phyloP scores from a whole-genome alignment of 2,888 invertebrate genomes.

The Agrotis segetum region DNA sequence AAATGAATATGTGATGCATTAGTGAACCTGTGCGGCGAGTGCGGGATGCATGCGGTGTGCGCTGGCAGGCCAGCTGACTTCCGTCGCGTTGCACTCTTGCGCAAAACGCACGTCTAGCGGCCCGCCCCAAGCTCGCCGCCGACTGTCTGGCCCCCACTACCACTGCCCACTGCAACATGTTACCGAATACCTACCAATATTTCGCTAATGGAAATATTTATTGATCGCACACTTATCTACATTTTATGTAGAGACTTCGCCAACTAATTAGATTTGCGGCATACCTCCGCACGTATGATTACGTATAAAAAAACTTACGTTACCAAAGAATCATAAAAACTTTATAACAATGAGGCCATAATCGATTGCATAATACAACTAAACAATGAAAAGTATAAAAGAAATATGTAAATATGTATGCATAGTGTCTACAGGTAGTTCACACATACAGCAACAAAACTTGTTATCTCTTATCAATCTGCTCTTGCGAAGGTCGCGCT shows the following conservation, averaged over 20 bases:
- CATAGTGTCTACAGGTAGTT: constrained; percentile 47
- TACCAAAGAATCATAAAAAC: constrained; percentile 38
- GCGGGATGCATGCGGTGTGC: constrained; percentile 53
- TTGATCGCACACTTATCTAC: constrained; percentile 48
- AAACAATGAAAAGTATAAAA: constrained; percentile 47
- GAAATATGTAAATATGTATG: constrained; percentile 37
- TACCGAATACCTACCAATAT: constrained; percentile 47
- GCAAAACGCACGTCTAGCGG: constrained; percentile 73
- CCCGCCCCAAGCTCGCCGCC: constrained; percentile 46
- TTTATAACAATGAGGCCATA: constrained; percentile 46
- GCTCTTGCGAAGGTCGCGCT: constrained; percentile 87
- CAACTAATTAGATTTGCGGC: constrained; percentile 59
- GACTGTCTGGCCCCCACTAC: constrained; percentile 63
- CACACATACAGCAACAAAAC: constrained; percentile 66
- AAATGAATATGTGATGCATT: constrained; percentile 41
- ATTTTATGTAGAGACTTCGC: constrained; percentile 32
- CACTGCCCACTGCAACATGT: constrained; percentile 57
- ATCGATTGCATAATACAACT: constrained; percentile 46
- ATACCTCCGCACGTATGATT: constrained; percentile 46
- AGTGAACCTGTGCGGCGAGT: constrained; percentile 51
- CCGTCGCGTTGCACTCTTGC: constrained; percentile 77
- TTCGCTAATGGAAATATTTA: constrained; percentile 57
- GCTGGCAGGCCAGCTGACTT: constrained; percentile 79
- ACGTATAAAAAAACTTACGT: constrained; percentile 46
- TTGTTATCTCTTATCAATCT: constrained; percentile 89